Base-by-base conservation (phyloP, 2,113 vertebrate genomes). In the Ivindomyrus marchei region DNA sequence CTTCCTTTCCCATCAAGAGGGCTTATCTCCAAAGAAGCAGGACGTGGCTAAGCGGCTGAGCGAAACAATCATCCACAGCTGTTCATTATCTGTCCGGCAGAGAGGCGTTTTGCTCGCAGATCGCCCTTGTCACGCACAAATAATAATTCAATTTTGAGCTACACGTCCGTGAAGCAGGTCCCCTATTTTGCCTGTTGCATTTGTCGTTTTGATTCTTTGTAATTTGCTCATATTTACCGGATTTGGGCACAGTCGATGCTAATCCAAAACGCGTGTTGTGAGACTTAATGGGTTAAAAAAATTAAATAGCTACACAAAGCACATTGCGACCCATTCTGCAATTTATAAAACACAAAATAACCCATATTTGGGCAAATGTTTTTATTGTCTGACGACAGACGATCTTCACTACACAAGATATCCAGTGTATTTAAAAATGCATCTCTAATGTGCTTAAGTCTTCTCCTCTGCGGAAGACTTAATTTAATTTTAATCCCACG, bases 1-100 rank as follows among this genome's bases (percentile, higher is more conserved):
- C 85, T 91, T 89, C 10, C 87, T 93, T 93, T 94, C 94, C 95
- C 84, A 91, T 92, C 74, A 93, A 94, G 93, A 77, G 91, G 95
- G 93, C 92, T 97, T 96, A 95, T 96, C 94, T 96, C 92, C 95
- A 94, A 94, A 95, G 94, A 93, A 95, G 91, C 92, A 95, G 94
- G 93, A 95, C 95, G 92, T 91, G 90, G 88, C 93, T 94, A 91
- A 88, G 56, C 70, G 3, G 6, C 27, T 27, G 36, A 80, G 62
- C 19, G 21, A 80, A 42, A 74, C 88, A 74, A 88, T 88, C 45
- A 31, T 11, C 47, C 88, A 50, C 88, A 74, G 88, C 88, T 88
- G 88, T 50, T 74, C 88, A 74, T 88, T 88, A 88, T 88, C 88
- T 74, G 88, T 74, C 88, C 88, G 4, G 88, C 62, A 31, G 58